A percentile compares a stretch with the other conserved stretches of the same genome.
phyloP scores from a whole-genome alignment of 2,113 vertebrate genomes.

The Ivindomyrus marchei region DNA sequence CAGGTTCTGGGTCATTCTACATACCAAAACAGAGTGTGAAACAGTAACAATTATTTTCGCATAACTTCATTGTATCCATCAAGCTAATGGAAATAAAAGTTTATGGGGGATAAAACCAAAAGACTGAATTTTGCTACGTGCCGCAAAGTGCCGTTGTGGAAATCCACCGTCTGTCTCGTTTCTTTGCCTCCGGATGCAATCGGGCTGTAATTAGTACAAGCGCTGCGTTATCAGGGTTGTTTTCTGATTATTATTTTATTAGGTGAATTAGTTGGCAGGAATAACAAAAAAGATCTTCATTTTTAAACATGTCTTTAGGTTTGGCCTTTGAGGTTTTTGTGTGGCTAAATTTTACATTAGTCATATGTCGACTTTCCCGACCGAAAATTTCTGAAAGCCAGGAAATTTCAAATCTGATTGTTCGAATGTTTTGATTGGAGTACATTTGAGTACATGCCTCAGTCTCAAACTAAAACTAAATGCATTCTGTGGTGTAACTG shows the following conservation, averaged over 20 bases:
- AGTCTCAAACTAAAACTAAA: neutral
- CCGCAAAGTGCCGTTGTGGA: constrained; percentile 11
- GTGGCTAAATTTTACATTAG: constrained; percentile 48
- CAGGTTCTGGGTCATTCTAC: neutral
- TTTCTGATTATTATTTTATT: constrained; percentile 56
- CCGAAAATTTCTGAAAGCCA: constrained; percentile 34
- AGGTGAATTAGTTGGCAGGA: constrained; percentile 50
- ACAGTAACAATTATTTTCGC: neutral
- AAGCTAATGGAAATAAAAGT: neutral
- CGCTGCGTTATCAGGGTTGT: constrained; percentile 36
- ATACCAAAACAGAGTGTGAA: neutral
- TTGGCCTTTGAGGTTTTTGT: constrained; percentile 37
- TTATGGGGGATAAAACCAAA: constrained; percentile 10
- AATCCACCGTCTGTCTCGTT: constrained; percentile 26
- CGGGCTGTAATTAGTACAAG: constrained; percentile 38
- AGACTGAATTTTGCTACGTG: constrained; percentile 16
- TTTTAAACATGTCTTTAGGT: constrained; percentile 53
- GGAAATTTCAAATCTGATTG: constrained; percentile 36
- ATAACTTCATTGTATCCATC: neutral
- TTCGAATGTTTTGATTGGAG: constrained; percentile 31
- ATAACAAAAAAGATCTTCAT: constrained; percentile 50
- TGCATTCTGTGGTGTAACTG: neutral
- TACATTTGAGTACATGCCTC: neutral
- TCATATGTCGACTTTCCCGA: constrained; percentile 37
- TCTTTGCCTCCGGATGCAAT: constrained; percentile 31